Conservation (phyloP, 2,888 invertebrate genomes). For the Volucella zonaria region DNA sequence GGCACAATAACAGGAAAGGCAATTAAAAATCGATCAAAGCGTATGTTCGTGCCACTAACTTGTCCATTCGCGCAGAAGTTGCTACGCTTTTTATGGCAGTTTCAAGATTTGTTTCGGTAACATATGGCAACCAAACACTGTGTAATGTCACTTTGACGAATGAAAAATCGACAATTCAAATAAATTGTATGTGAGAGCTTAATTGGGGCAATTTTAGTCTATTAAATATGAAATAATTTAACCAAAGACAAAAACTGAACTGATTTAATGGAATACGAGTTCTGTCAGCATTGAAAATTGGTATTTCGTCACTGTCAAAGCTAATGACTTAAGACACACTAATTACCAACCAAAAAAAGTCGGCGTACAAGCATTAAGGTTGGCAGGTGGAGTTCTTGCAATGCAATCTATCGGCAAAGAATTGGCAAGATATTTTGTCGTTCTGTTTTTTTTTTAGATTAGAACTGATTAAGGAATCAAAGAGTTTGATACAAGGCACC, state of each 20-base stretch:
- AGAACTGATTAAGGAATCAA: neutral
- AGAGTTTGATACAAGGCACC: neutral
- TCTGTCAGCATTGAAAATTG: conserved; percentile 47
- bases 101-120: conserved; percentile 40
- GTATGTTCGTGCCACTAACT: conserved; percentile 68
- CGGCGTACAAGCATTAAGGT: too few relatives aligned
- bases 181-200: conserved; percentile 52
- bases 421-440: neutral
- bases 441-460: neutral
- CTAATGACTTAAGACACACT: neutral
- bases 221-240: conserved; percentile 35
- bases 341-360: conserved; percentile 1
- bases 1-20: conserved; percentile 71
- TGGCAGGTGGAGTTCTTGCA: too few relatives aligned
- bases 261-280: conserved; percentile 35
- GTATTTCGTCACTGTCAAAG: conserved; percentile 54
- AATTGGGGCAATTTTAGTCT: conserved; percentile 65
- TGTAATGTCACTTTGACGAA: conserved; percentile 15
- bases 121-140: conserved; percentile 36
- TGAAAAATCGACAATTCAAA: conserved; percentile 50
- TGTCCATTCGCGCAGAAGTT: conserved; percentile 60
- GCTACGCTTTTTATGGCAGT: conserved; percentile 59
- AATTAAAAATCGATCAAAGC: conserved; percentile 72
- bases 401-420: too few relatives aligned
- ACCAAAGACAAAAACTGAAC: conserved; percentile 3